A percentile compares a stretch with the other conserved stretches of the same genome.
phyloP scores from a whole-genome alignment of 2,888 invertebrate genomes.

The Cremastobaeus sp. region DNA sequence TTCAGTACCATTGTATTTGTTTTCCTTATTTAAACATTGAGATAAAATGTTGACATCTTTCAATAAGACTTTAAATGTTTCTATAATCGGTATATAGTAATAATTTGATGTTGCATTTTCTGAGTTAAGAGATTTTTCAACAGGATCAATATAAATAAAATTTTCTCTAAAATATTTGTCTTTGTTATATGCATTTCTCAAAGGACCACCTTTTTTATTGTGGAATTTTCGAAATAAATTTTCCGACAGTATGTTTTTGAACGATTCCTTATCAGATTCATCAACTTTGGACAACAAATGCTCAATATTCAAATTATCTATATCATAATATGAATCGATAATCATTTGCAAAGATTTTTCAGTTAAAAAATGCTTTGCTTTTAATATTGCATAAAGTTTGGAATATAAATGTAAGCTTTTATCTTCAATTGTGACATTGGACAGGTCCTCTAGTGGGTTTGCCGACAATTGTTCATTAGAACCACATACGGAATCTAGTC shows the following conservation, averaged over 20 bases:
- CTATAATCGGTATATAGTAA: conserved; percentile 6
- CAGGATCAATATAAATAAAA: conserved; percentile 10
- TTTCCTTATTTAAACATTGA: conserved; percentile 2
- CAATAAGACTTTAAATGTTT: neutral
- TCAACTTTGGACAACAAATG: conserved; percentile 1
- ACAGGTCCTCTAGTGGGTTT: too few species aligned
- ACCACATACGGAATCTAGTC: too few species aligned
- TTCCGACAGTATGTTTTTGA: neutral
- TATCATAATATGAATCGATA: conserved; percentile 6
- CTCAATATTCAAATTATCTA: conserved; percentile 7
- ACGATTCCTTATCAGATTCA: neutral
- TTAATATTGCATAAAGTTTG: conserved; percentile 1
- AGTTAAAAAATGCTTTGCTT: conserved; percentile 7
- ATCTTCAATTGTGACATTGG: too few species aligned
- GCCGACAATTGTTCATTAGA: too few species aligned
- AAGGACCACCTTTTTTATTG: neutral
- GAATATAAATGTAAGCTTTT: conserved; percentile 9
- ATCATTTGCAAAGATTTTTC: conserved; percentile 2
- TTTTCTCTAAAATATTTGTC: conserved; percentile 12
- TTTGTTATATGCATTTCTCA: conserved; percentile 11
- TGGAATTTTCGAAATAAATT: conserved; percentile 9
- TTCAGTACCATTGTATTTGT: neutral
- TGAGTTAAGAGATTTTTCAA: neutral
- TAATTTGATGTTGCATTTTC: neutral
- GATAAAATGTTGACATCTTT: neutral